These are phyloP conservation scores for Drosophila chauvacae DNA, from an alignment of 1,140 invertebrate genomes.

Conservation along the genomic window DNA sequence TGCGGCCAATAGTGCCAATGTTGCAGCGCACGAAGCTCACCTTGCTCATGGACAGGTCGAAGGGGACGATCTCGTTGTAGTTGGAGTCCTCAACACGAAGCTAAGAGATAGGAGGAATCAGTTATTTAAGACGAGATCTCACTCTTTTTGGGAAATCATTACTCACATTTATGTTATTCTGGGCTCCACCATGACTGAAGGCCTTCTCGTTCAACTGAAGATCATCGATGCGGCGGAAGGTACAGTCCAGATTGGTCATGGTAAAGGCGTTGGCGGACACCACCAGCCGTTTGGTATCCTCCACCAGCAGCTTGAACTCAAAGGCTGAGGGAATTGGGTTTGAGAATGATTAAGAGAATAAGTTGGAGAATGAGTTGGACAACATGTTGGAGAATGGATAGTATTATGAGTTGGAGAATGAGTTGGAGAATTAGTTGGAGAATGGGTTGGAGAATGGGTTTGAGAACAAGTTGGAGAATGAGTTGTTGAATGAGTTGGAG, in stretches of 20 bases:
- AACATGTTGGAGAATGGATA: too few relatives aligned
- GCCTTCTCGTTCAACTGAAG: constrained; percentile 60
- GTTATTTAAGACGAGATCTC: neutral
- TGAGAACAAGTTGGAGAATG: too few relatives aligned
- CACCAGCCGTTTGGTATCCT: constrained; percentile 45
- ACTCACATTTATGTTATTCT: constrained; percentile 65
- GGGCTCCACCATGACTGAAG: constrained; percentile 50
- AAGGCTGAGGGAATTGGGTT: neutral
- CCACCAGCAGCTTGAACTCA: constrained; percentile 62
- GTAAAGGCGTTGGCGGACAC: constrained; percentile 63
- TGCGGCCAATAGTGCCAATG: constrained; percentile 55
- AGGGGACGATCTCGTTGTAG: constrained; percentile 55
- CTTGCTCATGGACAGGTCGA: constrained; percentile 68
- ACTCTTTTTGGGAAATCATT: neutral
- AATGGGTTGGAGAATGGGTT: too few relatives aligned
- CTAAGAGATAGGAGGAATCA: constrained; percentile 20
- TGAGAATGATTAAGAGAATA: too few relatives aligned
- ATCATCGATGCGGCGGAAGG: constrained; percentile 46
- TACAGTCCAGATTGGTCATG: constrained; percentile 60
- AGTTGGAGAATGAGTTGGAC: too few relatives aligned
- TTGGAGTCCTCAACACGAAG: constrained; percentile 53
- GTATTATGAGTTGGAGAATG: too few relatives aligned
- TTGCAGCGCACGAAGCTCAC: constrained; percentile 60
- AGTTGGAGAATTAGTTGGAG: too few relatives aligned
- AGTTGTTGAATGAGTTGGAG: neutral